Base-by-base conservation (phyloP, 30 jellyfish, hydroid and myxozoan species). In the Cassiopea andromeda region DNA sequence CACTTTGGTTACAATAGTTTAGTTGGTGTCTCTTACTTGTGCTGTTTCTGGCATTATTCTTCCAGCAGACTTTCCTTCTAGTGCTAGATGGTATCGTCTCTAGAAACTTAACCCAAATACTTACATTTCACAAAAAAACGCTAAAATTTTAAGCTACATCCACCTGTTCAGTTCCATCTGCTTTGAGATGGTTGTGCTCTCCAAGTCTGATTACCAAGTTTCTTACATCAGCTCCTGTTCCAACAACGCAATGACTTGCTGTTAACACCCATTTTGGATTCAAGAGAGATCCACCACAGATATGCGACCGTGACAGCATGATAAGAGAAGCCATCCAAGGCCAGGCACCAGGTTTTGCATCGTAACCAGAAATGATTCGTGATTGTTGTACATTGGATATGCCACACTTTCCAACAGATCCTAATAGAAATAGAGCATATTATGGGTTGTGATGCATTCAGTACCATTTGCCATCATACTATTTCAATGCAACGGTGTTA, bases 291-390 rank as follows among this genome's bases (percentile, higher is more conserved):
- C 94, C 98, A 16, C 98, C 98, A 71, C 98, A 93, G 49, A 87
- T 87, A 59, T 93, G 98, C 2, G 90, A 80, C 2, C 92, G 85
- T 75, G 91, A 61, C 47, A 68, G 87, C 93, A 67, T 90, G 17
- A 64, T 18, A 46, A 93, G 89, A 17, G 98, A 93, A 45, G 94
- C 97, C 91, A 93, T 93, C 98, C 98, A 93, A 7, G 98, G 98
- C 98, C 98, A 93, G 1, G 98, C 94, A 1, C 98, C 98, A 9
- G 85, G 93, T 66, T 84, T 82, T 17, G 98, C 98, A 43, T 88
- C 83, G 15, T 48, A 73, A 15, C 98, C 98, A 60, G 94, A 45
- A 46, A 93, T 83, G 78, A 93, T 93, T 49, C 98, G 75, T 67
- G 94, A 73, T 64, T 93, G 97, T 68, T 47, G 87, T 9, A 72